A percentile compares a stretch with the other conserved stretches of the same genome.
Conservation (phyloP, 2,113 vertebrate genomes). For the Cyrtonyx montezumae region DNA sequence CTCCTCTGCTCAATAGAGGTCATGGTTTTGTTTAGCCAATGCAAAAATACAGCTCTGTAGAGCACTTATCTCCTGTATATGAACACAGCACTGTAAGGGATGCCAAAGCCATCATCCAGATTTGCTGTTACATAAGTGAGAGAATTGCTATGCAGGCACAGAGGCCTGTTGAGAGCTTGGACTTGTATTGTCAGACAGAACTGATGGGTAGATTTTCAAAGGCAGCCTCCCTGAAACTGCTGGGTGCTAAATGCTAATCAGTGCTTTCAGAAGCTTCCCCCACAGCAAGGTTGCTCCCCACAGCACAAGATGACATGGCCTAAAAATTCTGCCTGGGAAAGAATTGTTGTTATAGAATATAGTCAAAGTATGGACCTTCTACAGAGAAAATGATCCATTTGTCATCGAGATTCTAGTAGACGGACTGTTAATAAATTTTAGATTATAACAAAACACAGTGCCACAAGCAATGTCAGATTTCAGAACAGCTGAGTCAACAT, state of each 20-base stretch:
- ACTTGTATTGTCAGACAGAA: not conserved
- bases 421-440: not conserved
- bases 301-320: not conserved
- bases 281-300: not conserved
- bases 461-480: not conserved
- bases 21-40: not conserved
- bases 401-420: not conserved
- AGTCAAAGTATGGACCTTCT: not conserved
- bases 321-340: not conserved
- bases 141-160: not conserved
- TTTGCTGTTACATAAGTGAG: not conserved
- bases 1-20: not conserved
- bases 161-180: not conserved
- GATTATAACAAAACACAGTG: not conserved
- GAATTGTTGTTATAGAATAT: not conserved
- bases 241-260: not conserved
- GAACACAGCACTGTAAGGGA: not conserved
- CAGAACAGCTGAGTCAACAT: slow-evolving; percentile 18
- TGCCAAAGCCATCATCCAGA: not conserved
- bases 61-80: not conserved
- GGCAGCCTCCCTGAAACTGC: not conserved
- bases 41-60: not conserved
- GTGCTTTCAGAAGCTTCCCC: not conserved
- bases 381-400: not conserved
- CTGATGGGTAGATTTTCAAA: not conserved